Conservation (phyloP, 1,140 invertebrate species). For the Palaemon carinicauda region DNA sequence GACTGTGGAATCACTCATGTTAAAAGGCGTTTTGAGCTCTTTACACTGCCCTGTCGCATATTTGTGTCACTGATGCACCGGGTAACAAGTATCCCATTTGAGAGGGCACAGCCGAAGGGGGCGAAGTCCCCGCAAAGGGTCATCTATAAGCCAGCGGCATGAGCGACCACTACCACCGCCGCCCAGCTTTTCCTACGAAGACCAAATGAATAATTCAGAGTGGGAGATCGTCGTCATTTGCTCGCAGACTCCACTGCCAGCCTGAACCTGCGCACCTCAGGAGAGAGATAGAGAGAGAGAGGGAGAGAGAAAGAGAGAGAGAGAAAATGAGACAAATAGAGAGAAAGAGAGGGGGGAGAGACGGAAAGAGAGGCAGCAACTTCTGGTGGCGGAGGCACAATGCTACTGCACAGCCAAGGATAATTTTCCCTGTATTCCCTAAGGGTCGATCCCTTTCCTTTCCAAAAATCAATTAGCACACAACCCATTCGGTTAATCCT, state of each 20-base stretch:
- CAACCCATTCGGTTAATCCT: no score
- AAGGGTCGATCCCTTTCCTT: neutral
- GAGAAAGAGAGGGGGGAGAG: neutral
- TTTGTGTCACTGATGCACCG: no score
- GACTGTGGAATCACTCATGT: no score
- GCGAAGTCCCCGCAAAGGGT: neutral
- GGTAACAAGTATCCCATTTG: no score
- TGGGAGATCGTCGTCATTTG: neutral
- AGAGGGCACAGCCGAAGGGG: no score
- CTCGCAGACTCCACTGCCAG: neutral
- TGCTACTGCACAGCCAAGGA: neutral
- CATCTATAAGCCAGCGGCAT: neutral
- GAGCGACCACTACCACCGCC: neutral
- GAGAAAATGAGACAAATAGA: neutral
- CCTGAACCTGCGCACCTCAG: neutral
- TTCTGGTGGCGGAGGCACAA: neutral
- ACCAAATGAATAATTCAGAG: constrained; percentile 1
- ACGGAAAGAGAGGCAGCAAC: neutral
- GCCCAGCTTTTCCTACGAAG: neutral
- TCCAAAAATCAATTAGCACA: no score
- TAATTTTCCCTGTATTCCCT: neutral
- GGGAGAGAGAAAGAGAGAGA: neutral
- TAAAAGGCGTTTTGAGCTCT: no score
- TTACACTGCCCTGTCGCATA: no score
- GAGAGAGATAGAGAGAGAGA: neutral